A percentile compares a stretch with the other conserved stretches of the same genome.
phyloP scores from a whole-genome alignment of 2,113 vertebrate species.

The Chamaetylas fuelleborni region DNA sequence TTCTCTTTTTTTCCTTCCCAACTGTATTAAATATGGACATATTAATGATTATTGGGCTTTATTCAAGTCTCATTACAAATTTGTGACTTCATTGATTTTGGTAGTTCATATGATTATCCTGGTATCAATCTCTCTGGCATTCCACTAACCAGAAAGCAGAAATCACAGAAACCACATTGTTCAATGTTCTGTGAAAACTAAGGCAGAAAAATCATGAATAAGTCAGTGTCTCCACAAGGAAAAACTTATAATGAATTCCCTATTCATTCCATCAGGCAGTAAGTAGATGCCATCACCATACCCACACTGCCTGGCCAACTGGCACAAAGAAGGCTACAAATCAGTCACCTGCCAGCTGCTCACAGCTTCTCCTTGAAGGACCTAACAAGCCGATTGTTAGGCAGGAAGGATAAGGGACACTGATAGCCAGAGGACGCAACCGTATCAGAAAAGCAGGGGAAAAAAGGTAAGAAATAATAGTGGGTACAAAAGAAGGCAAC shows the following conservation, averaged over 20 bases:
- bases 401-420: background rate
- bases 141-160: background rate
- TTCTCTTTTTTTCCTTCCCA: background rate
- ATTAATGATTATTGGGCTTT: background rate
- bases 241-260: background rate
- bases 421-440: background rate
- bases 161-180: background rate
- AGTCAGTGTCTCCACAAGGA: background rate
- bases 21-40: background rate
- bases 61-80: background rate
- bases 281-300: background rate
- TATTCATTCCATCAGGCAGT: background rate
- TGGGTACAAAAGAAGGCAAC: background rate
- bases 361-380: background rate
- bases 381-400: background rate
- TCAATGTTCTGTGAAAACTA: background rate
- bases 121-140: background rate
- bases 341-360: background rate
- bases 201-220: background rate
- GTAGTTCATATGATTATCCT: accelerated
- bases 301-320: background rate
- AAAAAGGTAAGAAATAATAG: background rate
- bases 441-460: accelerated
- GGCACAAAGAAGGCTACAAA: background rate
- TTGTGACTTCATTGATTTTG: background rate